Evolutionary conservation across 2,113 vertebrate species (phyloP), one percentile per base, ranked within the genome.

Genomic region (Dryoscopus gambensis): DNA sequence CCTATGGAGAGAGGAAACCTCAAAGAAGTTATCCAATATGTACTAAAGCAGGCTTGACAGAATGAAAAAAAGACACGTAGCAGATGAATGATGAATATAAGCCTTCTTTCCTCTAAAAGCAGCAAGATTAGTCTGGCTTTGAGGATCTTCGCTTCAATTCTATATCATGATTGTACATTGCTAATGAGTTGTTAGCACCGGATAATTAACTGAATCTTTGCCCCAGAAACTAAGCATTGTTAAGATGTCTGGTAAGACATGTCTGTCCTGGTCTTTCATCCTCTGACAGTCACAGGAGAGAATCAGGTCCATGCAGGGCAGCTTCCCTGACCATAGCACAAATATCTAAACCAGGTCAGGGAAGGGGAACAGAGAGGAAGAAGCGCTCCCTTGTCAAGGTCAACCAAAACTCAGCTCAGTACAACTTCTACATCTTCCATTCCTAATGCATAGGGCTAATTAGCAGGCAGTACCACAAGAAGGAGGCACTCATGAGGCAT

Each of bases 311-410:
- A n/a, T 68, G 17, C 14, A 60, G 31, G 24, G 12, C 33, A 93
- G 9, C 16, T 79, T 89, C 47, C 28, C 31, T 86, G 44, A 56
- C 18, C 3, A 0, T 24, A 82, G 50, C 33, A 64, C 7, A 64
- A 31, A 20, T 21, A 35, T n/a, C 46, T 93, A 83, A 68, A 55
- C 7, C 12, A 73, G 31, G 24, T 46, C 37, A 65, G 31, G 17
- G 14, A 83, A 69, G 13, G 6, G 31, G 18, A 86, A 40, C 9
- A 37, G 57, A 86, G 31, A 39, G 9, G 11, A 47, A 23, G 6
- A 64, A 68, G 15, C 0, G 0, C 9, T 65, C 17, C 20, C 9
- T 83, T 68, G 30, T 20, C n/a, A 59, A 74, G 15, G 33, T 69
- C 8, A 2, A 15, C 15, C 12, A 63, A 70, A 21, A 75, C 7